Evolutionary conservation across 2,797 vertebrate genomes (phyloP), one percentile per base, ranked within the genome.

Genomic region (Macroramphosus scolopax): DNA sequence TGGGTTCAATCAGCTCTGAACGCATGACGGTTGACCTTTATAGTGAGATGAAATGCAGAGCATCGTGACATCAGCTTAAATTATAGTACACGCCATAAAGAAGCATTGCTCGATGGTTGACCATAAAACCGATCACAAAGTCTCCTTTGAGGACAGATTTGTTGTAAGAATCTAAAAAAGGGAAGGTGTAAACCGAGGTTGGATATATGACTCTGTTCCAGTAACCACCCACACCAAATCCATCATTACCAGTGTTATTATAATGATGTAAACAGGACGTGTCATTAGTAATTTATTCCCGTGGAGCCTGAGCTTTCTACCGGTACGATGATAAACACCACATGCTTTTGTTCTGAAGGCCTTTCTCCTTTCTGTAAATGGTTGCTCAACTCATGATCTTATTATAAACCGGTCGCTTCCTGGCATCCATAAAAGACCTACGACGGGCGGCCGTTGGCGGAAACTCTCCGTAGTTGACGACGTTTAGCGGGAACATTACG

Each of bases 221-320:
- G 39, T 56, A 57, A 41, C 54, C 53, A 53, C 73, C 72, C 65
- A 77, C 72, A 66, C 36, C 13, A 18, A 33, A 24, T 53, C 58
- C 42, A 32, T 40, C 5, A 24, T 5, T 10, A 50, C 13, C 34
- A 44, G 32, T 73, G 72, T 72, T 81, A 68, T 75, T 61, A 59
- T 56, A 51, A 48, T 29, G 53, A 31, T 2, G 18, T 82, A 84
- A 86, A 88, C 82, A 85, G 79, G 83, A 81, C 60, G 62, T 33
- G 50, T 78, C 51, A 63, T 69, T 67, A 69, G 63, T 47, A 63
- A 74, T 56, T 61, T 17, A 15, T 63, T 65, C 58, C 55, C 47
- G 49, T 73, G 49, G 63, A 56, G 43, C 63, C 63, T 10, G 33
- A 54, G 41, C 46, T 75, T 73, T 84, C 78, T 78, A 81, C 54